Evolutionary conservation across 2,113 vertebrate genomes (phyloP).

Genomic region (Otolemur garnettii): DNA sequence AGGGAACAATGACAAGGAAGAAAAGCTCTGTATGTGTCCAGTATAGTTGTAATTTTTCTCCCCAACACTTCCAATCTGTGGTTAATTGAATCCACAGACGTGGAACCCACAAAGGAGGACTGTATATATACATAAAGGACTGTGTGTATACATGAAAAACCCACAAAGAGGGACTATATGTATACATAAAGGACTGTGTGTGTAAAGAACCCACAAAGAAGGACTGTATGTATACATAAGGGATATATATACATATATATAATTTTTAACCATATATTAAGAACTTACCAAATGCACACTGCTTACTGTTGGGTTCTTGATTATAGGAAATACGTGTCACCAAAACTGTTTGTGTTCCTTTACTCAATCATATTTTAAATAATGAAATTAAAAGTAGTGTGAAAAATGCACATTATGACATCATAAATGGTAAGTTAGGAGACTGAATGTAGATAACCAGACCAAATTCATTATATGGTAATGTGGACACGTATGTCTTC

Average conservation of each 20-base stretch:
- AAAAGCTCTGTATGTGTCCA: background rate
- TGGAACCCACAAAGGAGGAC: background rate
- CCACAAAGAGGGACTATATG: too few relatives aligned
- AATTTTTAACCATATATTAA: background rate
- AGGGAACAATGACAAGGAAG: background rate
- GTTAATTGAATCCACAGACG: background rate
- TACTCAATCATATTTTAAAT: conserved; percentile 23
- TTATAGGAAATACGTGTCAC: background rate
- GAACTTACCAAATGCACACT: background rate
- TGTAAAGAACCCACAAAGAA: too few relatives aligned
- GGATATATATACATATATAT: too few relatives aligned
- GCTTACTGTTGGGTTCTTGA: background rate
- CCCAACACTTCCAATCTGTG: background rate
- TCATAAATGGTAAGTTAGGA: background rate
- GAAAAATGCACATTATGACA: background rate
- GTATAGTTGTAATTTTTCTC: background rate
- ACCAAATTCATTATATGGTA: conserved; percentile 5
- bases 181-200: too few relatives aligned
- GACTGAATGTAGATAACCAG: background rate
- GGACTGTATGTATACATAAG: background rate
- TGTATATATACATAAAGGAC: background rate
- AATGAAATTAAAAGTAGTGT: background rate
- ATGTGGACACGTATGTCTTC: background rate
- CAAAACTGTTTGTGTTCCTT: background rate
- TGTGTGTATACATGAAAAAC: too few relatives aligned